Evolutionary conservation across 2,797 vertebrate species (phyloP).

Genomic region (Coregonus sp.): DNA sequence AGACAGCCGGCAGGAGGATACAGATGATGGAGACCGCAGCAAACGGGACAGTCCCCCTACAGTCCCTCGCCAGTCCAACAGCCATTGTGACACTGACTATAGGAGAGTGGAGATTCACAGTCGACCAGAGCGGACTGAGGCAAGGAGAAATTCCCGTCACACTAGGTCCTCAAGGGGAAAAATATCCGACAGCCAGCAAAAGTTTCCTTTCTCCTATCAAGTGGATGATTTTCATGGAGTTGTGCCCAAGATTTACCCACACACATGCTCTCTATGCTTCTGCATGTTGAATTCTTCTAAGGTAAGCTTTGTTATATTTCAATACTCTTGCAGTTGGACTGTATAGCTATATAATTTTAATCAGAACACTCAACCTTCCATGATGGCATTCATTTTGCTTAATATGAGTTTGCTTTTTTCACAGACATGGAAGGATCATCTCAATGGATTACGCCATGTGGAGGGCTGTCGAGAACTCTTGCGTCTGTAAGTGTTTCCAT

Average conservation of each 20-base stretch:
- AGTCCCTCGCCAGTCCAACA: slow-evolving; percentile 9
- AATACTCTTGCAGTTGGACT: neutral
- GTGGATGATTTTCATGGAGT: slow-evolving; percentile 31
- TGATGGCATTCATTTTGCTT: neutral
- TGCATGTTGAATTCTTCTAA: slow-evolving; percentile 23
- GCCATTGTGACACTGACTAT: slow-evolving; percentile 27
- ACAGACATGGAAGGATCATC: too few relatives aligned
- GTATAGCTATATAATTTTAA: neutral
- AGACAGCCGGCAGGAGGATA: neutral
- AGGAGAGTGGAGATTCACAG: slow-evolving; percentile 30
- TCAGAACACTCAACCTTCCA: neutral
- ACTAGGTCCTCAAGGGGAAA: slow-evolving; percentile 41
- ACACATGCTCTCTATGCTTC: slow-evolving; percentile 30
- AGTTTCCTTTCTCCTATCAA: slow-evolving; percentile 19
- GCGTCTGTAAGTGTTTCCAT: slow-evolving; percentile 22
- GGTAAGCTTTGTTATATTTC: slow-evolving; percentile 4
- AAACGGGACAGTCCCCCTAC: slow-evolving; percentile 9
- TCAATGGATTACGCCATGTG: too few relatives aligned
- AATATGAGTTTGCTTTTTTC: too few relatives aligned
- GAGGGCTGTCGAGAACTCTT: neutral
- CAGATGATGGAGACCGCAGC: slow-evolving; percentile 15
- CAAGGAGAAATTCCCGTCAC: slow-evolving; percentile 28
- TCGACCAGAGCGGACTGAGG: slow-evolving; percentile 9
- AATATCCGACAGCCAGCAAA: slow-evolving; percentile 11
- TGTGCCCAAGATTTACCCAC: slow-evolving; percentile 26